Evolutionary conservation across 2,113 vertebrate species (phyloP).

Genomic region (Candoia aspera): DNA sequence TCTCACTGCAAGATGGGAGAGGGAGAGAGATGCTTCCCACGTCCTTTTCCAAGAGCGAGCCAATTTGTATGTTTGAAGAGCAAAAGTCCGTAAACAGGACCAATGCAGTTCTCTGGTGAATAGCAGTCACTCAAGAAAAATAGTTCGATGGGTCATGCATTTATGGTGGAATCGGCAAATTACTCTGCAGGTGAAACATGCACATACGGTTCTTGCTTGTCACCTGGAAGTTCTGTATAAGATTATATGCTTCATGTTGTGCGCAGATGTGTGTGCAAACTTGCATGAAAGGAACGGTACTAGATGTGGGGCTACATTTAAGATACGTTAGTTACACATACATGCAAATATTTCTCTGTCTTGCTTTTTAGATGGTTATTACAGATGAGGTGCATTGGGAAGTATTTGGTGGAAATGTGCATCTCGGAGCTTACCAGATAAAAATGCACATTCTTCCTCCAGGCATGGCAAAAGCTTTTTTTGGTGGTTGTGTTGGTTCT

Average conservation of each 20-base stretch:
- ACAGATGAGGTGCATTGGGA: slow-evolving; percentile 26
- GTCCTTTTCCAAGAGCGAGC: slow-evolving; percentile 1
- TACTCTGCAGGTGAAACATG: neutral
- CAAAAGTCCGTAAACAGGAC: neutral
- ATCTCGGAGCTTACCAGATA: slow-evolving; percentile 38
- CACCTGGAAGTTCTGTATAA: neutral
- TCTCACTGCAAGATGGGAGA: neutral
- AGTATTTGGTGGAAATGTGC: slow-evolving; percentile 24
- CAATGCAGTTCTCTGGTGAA: neutral
- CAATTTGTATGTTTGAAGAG: slow-evolving; percentile 17
- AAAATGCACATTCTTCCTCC: slow-evolving; percentile 30
- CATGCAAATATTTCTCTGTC: slow-evolving; percentile 24
- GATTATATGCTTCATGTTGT: neutral
- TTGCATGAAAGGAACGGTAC: neutral
- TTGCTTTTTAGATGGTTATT: neutral
- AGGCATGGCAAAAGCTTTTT: slow-evolving; percentile 50
- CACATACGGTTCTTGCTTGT: neutral
- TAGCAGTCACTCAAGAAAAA: neutral
- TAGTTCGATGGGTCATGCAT: no score
- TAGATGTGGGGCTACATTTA: neutral
- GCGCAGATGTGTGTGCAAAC: neutral
- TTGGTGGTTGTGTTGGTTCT: slow-evolving; percentile 44
- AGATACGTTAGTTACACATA: neutral
- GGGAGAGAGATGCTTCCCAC: neutral
- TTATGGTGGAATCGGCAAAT: neutral